Evolutionary conservation across 2,797 vertebrate species (phyloP), one percentile per base, ranked within the genome.

Genomic region (Pogoniulus pusillus): DNA sequence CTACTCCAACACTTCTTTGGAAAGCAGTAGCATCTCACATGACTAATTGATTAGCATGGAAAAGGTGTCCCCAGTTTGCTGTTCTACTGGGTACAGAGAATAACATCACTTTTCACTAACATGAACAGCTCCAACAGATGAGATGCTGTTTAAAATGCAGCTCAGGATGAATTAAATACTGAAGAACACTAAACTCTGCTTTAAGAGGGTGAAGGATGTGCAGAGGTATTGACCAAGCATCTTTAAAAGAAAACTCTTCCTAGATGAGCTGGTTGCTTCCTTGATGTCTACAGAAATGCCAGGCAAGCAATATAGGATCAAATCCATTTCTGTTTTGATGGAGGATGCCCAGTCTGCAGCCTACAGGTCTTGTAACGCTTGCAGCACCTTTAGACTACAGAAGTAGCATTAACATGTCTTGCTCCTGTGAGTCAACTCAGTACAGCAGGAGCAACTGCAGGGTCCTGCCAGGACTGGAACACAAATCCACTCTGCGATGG

Each of bases 21-120:
- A 58, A 80, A 64, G 73, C 9, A 4, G 60, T 6, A 77, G 58
- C 71, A 76, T 77, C 80, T 51, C 60, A 81, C 43, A 43, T 95
- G 93, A 95, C 82, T 95, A 96, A 96, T 82, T 94, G 91, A 95
- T 85, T 85, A 80, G 57, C 72, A 87, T 37, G 54, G 84, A 74
- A 94, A 96, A 93, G 86, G 71, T 92, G 62, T 73, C 57, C 63
- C 73, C 57, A 70, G 92, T 85, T 90, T 91, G 47, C 89, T 39
- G 10, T 93, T 94, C 74, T 89, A 2, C 54, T 81, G 57, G 79
- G 54, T 80, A 54, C 55, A 82, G 20, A 71, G 83, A 86, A 76
- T 69, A 74, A 80, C 57, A 71, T 24, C 74, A 30, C 55, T 75
- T 39, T 47, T 77, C 63, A 68, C 63, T 59, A 26, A 41, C 87